A percentile compares a stretch with the other conserved stretches of the same genome.
These are phyloP conservation scores for Microplitis deprimator DNA, from an alignment of 2,888 invertebrate genomes.

Conservation along the genomic window DNA sequence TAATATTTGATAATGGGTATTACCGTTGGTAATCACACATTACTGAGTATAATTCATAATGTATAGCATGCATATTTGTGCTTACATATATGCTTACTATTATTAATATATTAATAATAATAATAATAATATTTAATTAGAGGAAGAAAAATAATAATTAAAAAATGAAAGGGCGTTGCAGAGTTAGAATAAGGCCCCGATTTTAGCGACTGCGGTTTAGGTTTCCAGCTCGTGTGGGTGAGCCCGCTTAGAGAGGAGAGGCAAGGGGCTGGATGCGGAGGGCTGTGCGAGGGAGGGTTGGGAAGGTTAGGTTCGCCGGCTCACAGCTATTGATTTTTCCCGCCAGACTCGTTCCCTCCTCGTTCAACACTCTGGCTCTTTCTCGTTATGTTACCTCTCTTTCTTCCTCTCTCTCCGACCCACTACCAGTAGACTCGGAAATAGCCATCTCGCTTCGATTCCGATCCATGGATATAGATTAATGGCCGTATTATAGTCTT, in stretches of 20 bases:
- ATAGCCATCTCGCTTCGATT: constrained; percentile 49
- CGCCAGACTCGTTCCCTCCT: constrained; percentile 69
- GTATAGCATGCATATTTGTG: no score
- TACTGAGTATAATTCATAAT: no score
- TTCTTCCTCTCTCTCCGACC: constrained; percentile 47
- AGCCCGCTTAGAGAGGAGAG: constrained; percentile 38
- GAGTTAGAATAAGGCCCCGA: background rate
- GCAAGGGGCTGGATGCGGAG: constrained; percentile 46
- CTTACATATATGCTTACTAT: no score
- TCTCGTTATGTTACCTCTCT: constrained; percentile 43
- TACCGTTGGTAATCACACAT: no score
- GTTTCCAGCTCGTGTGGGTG: constrained; percentile 50
- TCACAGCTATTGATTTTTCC: constrained; percentile 72
- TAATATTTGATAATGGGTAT: no score
- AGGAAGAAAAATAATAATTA: background rate
- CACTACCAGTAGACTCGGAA: constrained; percentile 43
- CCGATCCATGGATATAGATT: constrained; percentile 36
- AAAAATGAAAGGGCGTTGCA: background rate
- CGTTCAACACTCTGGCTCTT: constrained; percentile 55
- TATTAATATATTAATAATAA: background rate
- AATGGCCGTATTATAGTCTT: constrained; percentile 33
- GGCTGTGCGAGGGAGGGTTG: constrained; percentile 51
- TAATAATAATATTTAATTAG: background rate
- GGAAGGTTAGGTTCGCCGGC: constrained; percentile 69
- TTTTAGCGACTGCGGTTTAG: constrained; percentile 51